A percentile compares a stretch with the other conserved stretches of the same genome.
Evolutionary conservation across 2,797 vertebrate species (phyloP).

Genomic region (Crenichthys baileyi): DNA sequence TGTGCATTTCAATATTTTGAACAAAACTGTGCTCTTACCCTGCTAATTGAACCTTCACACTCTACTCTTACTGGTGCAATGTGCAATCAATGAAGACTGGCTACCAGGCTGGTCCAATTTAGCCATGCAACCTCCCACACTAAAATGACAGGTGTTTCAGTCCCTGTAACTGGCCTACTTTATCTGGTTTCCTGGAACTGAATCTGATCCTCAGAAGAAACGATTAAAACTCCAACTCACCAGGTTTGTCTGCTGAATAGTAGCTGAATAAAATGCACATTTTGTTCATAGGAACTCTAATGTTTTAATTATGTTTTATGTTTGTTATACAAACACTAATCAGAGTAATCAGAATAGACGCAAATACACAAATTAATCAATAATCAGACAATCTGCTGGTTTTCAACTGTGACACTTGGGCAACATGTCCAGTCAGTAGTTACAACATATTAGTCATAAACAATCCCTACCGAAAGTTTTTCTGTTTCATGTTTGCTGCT

Average conservation of each 20-base stretch:
- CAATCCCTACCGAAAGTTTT: too few relatives aligned
- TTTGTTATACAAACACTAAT: not conserved
- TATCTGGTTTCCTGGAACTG: conserved; percentile 3
- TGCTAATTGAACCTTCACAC: too few relatives aligned
- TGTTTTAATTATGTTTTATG: not conserved
- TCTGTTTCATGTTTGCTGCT: not conserved
- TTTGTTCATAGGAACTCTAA: not conserved
- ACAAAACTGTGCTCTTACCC: too few relatives aligned
- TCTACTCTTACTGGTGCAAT: too few relatives aligned
- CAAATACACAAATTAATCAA: not conserved
- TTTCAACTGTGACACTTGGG: not conserved
- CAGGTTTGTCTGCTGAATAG: not conserved
- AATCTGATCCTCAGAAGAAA: not conserved
- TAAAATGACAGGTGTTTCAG: too few relatives aligned
- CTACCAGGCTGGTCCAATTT: too few relatives aligned
- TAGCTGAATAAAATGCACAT: not conserved
- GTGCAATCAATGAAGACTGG: too few relatives aligned
- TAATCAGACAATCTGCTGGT: not conserved
- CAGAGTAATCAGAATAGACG: not conserved
- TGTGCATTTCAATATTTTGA: too few relatives aligned
- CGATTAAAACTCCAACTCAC: not conserved
- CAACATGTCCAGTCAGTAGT: not conserved
- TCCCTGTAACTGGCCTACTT: conserved; percentile 10
- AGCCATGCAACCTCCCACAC: too few relatives aligned
- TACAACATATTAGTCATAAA: not conserved